These are phyloP conservation scores for Laspeyria flexula DNA, from an alignment of 2,888 invertebrate genomes.

Conservation along the genomic window DNA sequence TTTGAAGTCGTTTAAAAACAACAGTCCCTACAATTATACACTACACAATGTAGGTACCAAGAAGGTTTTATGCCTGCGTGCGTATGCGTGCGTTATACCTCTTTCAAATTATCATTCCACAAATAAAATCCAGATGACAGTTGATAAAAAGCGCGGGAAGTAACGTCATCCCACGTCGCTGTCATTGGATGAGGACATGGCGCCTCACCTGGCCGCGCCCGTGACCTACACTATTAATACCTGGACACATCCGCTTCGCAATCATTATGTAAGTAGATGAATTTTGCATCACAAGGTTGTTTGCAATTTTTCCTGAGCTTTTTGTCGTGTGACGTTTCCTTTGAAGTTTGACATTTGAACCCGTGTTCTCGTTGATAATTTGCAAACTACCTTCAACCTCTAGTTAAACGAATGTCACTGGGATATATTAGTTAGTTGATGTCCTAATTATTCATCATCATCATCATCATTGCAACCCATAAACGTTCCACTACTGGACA, in stretches of 20 bases:
- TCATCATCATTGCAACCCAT: no score
- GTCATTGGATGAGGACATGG: slow-evolving; percentile 52
- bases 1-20: no score
- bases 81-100: no score
- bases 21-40: no score
- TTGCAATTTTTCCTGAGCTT: slow-evolving; percentile 25
- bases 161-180: slow-evolving; percentile 20
- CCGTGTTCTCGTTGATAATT: no score
- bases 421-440: no score
- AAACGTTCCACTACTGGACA: no score
- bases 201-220: slow-evolving; percentile 52
- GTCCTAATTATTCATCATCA: no score
- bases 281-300: slow-evolving; percentile 42
- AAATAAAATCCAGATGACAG: slow-evolving; percentile 39
- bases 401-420: no score
- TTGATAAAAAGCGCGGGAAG: slow-evolving; percentile 41
- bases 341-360: slow-evolving; percentile 13
- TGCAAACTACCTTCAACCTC: no score
- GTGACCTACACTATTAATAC: slow-evolving; percentile 52
- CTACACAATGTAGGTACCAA: no score
- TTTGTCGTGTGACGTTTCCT: slow-evolving; percentile 22
- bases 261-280: slow-evolving; percentile 35
- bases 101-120: slow-evolving; percentile 18
- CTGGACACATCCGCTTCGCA: slow-evolving; percentile 43
- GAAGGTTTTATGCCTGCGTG: no score